A percentile compares a stretch with the other conserved stretches of the same genome.
phyloP scores from a whole-genome alignment of 2,113 vertebrate species.

The Globicephala melas region DNA sequence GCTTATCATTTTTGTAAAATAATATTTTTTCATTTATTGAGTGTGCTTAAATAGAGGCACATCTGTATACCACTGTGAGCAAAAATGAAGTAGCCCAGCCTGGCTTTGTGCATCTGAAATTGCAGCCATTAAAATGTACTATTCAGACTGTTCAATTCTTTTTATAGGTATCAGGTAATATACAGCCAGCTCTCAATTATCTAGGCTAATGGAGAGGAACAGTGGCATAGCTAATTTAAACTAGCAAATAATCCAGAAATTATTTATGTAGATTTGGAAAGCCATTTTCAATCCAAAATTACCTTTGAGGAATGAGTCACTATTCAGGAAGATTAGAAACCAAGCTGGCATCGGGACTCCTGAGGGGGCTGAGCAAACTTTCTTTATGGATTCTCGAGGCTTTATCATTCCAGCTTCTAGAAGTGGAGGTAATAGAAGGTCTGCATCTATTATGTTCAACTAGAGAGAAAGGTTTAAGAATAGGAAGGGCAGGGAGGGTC shows the following conservation, averaged over 20 bases:
- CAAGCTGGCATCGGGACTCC: background rate
- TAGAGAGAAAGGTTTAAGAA: conserved; percentile 23
- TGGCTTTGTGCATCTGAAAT: background rate
- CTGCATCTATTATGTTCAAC: background rate
- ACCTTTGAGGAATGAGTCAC: conserved; percentile 43
- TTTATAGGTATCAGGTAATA: conserved; percentile 49
- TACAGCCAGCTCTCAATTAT: conserved; percentile 60
- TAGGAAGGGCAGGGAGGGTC: background rate
- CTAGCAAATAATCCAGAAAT: conserved; percentile 66
- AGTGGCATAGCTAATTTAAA: conserved; percentile 54
- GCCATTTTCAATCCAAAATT: conserved; percentile 51
- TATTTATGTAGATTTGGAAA: conserved; percentile 66
- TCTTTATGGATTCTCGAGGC: background rate
- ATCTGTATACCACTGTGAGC: background rate
- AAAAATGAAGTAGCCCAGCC: background rate
- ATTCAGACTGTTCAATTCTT: conserved; percentile 46
- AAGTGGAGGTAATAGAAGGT: background rate
- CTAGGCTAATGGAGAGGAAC: conserved; percentile 58
- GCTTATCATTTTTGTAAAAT: background rate
- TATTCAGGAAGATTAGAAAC: conserved; percentile 45
- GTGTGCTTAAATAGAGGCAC: background rate
- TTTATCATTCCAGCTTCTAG: background rate
- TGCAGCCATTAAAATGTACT: conserved; percentile 27
- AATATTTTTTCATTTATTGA: background rate
- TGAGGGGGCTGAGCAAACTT: background rate